phyloP scores from a whole-genome alignment of 2,113 vertebrate genomes.

The Microcebus jonahi region DNA sequence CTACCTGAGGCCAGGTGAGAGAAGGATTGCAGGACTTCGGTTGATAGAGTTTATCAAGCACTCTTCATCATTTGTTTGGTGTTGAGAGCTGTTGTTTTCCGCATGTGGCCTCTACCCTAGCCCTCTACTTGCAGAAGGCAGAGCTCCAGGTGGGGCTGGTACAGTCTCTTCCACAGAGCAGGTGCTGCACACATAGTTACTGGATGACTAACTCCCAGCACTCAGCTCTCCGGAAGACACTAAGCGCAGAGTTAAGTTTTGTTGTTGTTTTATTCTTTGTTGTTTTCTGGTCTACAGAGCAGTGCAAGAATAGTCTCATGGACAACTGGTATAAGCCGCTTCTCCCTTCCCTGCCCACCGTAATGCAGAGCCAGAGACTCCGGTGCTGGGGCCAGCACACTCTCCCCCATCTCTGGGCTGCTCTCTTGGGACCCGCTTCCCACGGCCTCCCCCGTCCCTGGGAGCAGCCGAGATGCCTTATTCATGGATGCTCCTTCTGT shows the following conservation, averaged over 20 bases:
- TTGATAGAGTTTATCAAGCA: background rate
- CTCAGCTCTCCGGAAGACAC: background rate
- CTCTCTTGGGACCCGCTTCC: conserved; percentile 68
- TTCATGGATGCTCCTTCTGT: background rate
- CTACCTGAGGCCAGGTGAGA: background rate
- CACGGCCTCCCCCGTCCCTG: conserved; percentile 34
- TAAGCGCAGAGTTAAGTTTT: background rate
- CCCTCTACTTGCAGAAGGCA: background rate
- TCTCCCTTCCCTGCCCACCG: background rate
- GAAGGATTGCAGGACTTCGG: background rate
- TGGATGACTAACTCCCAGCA: background rate
- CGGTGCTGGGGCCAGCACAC: background rate
- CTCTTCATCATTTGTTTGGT: background rate
- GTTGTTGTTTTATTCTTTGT: background rate
- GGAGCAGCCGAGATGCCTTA: conserved; percentile 33
- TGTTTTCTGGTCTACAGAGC: background rate
- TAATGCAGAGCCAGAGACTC: background rate
- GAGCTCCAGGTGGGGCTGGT: background rate
- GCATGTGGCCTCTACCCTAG: background rate
- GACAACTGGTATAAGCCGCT: background rate
- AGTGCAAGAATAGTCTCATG: background rate
- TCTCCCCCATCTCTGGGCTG: conserved; percentile 42
- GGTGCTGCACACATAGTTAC: background rate
- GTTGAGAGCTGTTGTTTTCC: background rate
- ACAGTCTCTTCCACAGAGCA: background rate